A percentile compares a stretch with the other conserved stretches of the same genome.
These are phyloP conservation scores for Pogona vitticeps DNA, from an alignment of 2,113 vertebrate species.

Conservation along the genomic window DNA sequence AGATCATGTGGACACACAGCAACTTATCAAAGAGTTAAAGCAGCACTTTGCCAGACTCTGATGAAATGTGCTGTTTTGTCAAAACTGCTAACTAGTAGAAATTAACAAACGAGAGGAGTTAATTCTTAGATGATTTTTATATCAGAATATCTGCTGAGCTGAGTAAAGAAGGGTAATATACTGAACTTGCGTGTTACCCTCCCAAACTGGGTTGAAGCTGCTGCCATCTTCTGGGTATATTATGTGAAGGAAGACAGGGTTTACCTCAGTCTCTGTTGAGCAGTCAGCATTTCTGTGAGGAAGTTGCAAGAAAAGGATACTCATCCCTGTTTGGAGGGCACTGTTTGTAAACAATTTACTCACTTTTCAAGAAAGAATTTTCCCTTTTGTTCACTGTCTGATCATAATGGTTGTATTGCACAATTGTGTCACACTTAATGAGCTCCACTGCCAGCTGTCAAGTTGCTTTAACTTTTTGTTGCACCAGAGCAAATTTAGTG, in stretches of 20 bases:
- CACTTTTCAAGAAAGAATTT: not conserved
- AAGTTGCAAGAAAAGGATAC: not conserved
- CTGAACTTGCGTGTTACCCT: not conserved
- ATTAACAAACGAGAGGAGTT: not conserved
- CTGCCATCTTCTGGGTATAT: not conserved
- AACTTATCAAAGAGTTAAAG: constrained; percentile 88
- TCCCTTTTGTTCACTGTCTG: not conserved
- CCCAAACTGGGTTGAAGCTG: not conserved
- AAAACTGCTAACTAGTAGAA: not conserved
- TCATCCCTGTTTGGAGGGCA: not conserved
- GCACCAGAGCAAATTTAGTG: not conserved
- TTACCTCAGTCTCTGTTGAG: not conserved
- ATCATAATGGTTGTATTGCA: not conserved
- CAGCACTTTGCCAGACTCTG: constrained; percentile 90
- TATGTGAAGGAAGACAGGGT: not conserved
- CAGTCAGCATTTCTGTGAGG: not conserved
- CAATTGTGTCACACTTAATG: not conserved
- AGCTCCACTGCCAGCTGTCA: not conserved
- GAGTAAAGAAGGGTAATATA: not conserved
- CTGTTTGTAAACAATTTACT: not conserved
- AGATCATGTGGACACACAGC: constrained; percentile 92
- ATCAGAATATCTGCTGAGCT: not conserved
- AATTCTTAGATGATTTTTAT: constrained; percentile 12
- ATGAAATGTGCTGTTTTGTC: constrained; percentile 44
- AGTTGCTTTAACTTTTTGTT: not conserved